Evolutionary conservation across 2,797 vertebrate genomes (phyloP).

Genomic region (Epinephelus coioides): DNA sequence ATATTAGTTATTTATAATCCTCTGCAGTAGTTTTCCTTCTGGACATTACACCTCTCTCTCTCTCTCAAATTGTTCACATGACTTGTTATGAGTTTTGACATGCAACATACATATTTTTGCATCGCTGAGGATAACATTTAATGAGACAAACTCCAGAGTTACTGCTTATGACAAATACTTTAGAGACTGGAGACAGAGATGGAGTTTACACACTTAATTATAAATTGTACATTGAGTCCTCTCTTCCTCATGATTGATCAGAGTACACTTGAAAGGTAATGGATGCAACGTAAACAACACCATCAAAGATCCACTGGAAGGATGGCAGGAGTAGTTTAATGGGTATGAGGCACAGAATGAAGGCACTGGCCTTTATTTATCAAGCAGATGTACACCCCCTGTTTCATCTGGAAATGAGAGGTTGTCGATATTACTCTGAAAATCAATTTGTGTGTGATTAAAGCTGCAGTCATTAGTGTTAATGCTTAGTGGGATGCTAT

Average conservation of each 20-base stretch:
- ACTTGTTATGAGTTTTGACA: slow-evolving; percentile 76
- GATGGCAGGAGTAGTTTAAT: slow-evolving; percentile 43
- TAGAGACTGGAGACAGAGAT: slow-evolving; percentile 65
- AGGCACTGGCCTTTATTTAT: slow-evolving; percentile 78
- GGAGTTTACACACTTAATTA: slow-evolving; percentile 61
- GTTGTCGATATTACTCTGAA: neutral
- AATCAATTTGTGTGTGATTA: neutral
- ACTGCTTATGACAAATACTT: slow-evolving; percentile 65
- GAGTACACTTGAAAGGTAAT: slow-evolving; percentile 23
- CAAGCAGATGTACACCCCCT: slow-evolving; percentile 34
- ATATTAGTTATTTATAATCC: slow-evolving; percentile 69
- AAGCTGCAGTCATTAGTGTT: neutral
- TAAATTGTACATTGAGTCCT: slow-evolving; percentile 63
- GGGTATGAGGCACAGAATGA: slow-evolving; percentile 76
- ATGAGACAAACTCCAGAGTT: slow-evolving; percentile 75
- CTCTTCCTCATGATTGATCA: slow-evolving; percentile 43
- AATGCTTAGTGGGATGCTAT: neutral
- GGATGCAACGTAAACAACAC: slow-evolving; percentile 48
- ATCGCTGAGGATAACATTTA: slow-evolving; percentile 76
- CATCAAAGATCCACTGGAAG: slow-evolving; percentile 28
- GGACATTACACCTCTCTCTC: slow-evolving; percentile 61
- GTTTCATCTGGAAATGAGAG: neutral
- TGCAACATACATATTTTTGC: slow-evolving; percentile 84
- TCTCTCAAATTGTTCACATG: slow-evolving; percentile 64
- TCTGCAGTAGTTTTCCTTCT: slow-evolving; percentile 78